Base-by-base conservation (phyloP, 2,797 vertebrate species). In the Muscicapa comitata region DNA sequence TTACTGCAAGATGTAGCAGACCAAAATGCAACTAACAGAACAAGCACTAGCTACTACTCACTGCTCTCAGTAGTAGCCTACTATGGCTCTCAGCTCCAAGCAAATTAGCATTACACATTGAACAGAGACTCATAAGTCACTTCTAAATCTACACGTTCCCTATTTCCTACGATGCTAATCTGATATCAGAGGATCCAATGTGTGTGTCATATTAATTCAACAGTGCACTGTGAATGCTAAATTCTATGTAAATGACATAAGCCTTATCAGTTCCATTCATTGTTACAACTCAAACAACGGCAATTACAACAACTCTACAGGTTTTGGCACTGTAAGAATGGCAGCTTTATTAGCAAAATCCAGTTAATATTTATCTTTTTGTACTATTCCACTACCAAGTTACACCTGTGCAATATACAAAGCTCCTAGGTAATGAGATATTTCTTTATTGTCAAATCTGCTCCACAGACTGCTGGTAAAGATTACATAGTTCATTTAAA, bases 251-350 rank as follows among this genome's bases (percentile, higher is more conserved):
- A 97, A 97, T 84, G 85, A 94, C 84, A 94, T 95, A 97, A 97
- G 92, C 86, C 93, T 95, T 97, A 97, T 97, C 97, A 94, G 87
- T 96, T 96, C 91, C 94, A 93, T 96, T 97, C 97, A 97, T 97
- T 92, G 74, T 96, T 96, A 97, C 96, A 97, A 95, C 81, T 96
- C 96, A 97, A 97, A 98, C 96, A 97, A 97, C n/a, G 13, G 84
- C 96, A 97, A 98, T 97, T 97, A 97, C 83, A 97, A 93, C 89
- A 93, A 88, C 84, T 96, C 81, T 61, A 82, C 94, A 95, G 94
- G 94, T 91, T 97, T 96, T 94, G 89, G 85, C 51, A 25, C 21
- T 37, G 75, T 43, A 90, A 91, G 91, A 95, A 94, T 91, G 95
- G 90, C 90, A 97, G 96, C 96, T 90, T 96, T 82, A 97, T 93